Conservation (phyloP, 2,888 invertebrate species). For the Cheilosia soror region DNA sequence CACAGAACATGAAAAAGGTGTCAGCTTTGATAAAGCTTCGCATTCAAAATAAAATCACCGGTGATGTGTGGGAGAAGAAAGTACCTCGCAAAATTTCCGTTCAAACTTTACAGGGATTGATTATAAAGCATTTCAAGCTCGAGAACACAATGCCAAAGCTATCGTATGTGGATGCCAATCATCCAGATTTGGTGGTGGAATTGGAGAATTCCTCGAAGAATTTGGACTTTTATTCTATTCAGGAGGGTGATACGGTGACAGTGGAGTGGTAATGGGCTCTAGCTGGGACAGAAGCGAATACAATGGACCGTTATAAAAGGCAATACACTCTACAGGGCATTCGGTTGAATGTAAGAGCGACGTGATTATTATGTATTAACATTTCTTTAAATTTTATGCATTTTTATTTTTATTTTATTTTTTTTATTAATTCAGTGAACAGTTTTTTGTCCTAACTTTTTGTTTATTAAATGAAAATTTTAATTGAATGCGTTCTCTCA, state of each 20-base stretch:
- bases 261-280: slow-evolving; percentile 85
- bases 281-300: not conserved
- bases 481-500: not conserved
- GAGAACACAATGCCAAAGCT: slow-evolving; percentile 80
- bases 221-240: slow-evolving; percentile 92
- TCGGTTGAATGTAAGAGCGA: slow-evolving; percentile 39
- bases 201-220: slow-evolving; percentile 93
- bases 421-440: slow-evolving; percentile 31
- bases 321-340: slow-evolving; percentile 48
- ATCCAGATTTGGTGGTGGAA: slow-evolving; percentile 88
- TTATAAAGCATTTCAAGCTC: slow-evolving; percentile 89
- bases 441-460: slow-evolving; percentile 5
- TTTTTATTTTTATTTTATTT: slow-evolving; percentile 23
- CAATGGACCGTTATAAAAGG: slow-evolving; percentile 29
- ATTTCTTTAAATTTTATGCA: slow-evolving; percentile 21
- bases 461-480: slow-evolving; percentile 33
- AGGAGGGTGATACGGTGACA: slow-evolving; percentile 92
- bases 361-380: slow-evolving; percentile 68
- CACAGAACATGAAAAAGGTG: slow-evolving; percentile 87
- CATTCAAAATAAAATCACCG: slow-evolving; percentile 84
- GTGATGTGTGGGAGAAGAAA: slow-evolving; percentile 86
- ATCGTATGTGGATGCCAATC: slow-evolving; percentile 85
- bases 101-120: slow-evolving; percentile 92
- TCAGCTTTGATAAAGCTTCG: slow-evolving; percentile 88
- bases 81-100: slow-evolving; percentile 91